Evolutionary conservation across 1,140 invertebrate species (phyloP).

Genomic region (Branchinecta lindahli): DNA sequence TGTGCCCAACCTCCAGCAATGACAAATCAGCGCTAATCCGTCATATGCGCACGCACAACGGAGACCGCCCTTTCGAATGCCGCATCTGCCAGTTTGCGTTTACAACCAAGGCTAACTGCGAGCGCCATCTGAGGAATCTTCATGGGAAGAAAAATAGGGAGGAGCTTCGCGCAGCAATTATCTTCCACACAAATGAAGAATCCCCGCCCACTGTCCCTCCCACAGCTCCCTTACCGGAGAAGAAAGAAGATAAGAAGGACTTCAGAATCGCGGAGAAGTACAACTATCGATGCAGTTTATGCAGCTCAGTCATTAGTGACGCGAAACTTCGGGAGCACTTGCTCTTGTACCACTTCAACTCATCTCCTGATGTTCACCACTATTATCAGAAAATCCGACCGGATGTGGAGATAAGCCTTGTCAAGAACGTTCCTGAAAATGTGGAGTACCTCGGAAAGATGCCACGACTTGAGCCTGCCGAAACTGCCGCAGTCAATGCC

Average conservation of each 20-base stretch:
- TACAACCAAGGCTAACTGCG: slow-evolving; percentile 84
- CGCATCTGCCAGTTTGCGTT: slow-evolving; percentile 85
- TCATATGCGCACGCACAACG: slow-evolving; percentile 83
- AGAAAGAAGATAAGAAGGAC: neutral
- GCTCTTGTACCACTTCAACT: slow-evolving; percentile 23
- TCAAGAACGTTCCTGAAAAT: neutral
- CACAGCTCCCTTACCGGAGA: neutral
- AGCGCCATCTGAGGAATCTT: slow-evolving; percentile 71
- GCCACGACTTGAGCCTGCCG: slow-evolving; percentile 18
- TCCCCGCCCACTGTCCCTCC: slow-evolving; percentile 27
- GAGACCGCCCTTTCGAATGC: slow-evolving; percentile 85
- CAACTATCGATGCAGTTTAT: neutral
- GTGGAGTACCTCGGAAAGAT: neutral
- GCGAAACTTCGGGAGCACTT: slow-evolving; percentile 24
- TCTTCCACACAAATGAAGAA: slow-evolving; percentile 68
- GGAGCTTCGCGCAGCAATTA: slow-evolving; percentile 67
- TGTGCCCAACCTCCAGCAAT: slow-evolving; percentile 72
- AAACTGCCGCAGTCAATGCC: slow-evolving; percentile 23
- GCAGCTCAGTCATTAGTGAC: slow-evolving; percentile 5
- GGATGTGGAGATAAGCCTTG: neutral
- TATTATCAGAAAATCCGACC: slow-evolving; percentile 7
- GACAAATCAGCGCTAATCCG: slow-evolving; percentile 78
- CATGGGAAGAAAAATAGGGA: slow-evolving; percentile 68
- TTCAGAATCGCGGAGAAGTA: neutral
- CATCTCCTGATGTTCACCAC: neutral